Conservation (phyloP, 2,113 vertebrate genomes). For the Sakesphorus luctuosus region DNA sequence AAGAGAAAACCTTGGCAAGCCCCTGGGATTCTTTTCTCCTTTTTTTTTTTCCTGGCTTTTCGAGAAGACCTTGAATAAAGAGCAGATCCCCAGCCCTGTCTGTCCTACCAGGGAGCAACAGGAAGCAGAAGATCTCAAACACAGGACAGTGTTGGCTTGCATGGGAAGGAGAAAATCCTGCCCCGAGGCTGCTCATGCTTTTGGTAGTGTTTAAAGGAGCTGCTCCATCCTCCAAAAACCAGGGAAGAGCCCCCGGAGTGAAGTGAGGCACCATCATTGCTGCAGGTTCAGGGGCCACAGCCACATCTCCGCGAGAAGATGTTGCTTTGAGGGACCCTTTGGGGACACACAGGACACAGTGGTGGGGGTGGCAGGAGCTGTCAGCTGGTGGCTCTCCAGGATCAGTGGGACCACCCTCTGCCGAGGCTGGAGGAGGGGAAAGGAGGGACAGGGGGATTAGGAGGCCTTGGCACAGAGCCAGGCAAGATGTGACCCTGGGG, state of each 20-base stretch:
- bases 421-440: accelerated
- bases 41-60: neutral
- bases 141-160: neutral
- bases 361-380: neutral
- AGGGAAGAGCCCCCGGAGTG: neutral
- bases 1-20: conserved; percentile 5
- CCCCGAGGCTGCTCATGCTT: neutral
- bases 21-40: neutral
- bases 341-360: neutral
- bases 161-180: neutral
- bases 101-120: neutral
- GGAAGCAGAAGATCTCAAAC: neutral
- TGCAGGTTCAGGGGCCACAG: neutral
- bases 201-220: neutral
- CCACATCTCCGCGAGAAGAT: neutral
- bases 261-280: neutral
- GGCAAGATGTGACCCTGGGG: neutral
- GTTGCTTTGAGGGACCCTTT: neutral
- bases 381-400: neutral
- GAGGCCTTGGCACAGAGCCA: neutral
- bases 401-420: neutral
- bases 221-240: neutral
- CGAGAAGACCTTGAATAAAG: neutral
- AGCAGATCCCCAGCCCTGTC: neutral
- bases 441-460: neutral